Evolutionary conservation across 2,797 vertebrate species (phyloP).

Genomic region (Garrulus glandarius): DNA sequence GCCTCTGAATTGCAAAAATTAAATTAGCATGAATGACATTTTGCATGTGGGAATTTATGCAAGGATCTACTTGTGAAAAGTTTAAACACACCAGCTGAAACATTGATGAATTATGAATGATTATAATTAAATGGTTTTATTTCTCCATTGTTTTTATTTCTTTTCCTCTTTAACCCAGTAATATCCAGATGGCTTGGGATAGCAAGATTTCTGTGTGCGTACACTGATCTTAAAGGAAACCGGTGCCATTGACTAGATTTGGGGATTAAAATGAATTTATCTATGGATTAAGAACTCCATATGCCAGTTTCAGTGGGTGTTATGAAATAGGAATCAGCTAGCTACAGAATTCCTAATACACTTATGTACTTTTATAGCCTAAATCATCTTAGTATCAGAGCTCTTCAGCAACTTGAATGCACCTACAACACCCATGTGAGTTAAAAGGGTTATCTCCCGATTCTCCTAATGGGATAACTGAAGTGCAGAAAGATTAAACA

Average conservation of each 20-base stretch:
- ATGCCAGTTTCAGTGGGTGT: conserved; percentile 2
- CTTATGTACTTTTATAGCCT: conserved; percentile 3
- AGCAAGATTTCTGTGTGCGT: neutral
- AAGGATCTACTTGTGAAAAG: neutral
- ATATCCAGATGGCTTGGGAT: neutral
- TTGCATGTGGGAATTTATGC: conserved; percentile 36
- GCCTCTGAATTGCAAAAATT: neutral
- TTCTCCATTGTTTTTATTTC: neutral
- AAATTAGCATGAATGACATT: conserved; percentile 6
- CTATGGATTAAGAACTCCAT: conserved; percentile 3
- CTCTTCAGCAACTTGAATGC: conserved; percentile 33
- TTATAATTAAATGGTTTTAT: neutral
- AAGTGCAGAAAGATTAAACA: conserved; percentile 4
- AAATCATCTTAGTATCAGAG: conserved; percentile 37
- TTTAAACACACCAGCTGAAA: conserved; percentile 10
- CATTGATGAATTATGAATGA: conserved; percentile 23
- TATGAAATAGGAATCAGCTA: conserved; percentile 23
- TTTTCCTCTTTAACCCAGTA: neutral
- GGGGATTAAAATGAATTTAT: conserved; percentile 40
- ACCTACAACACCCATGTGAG: neutral
- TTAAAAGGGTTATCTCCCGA: conserved; percentile 41
- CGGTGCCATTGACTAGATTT: neutral
- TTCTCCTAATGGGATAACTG: conserved; percentile 10
- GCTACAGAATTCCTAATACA: conserved; percentile 22
- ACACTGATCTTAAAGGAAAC: neutral